A percentile compares a stretch with the other conserved stretches of the same genome.
phyloP scores from a whole-genome alignment of 2,797 vertebrate species.

The Nasua narica region DNA sequence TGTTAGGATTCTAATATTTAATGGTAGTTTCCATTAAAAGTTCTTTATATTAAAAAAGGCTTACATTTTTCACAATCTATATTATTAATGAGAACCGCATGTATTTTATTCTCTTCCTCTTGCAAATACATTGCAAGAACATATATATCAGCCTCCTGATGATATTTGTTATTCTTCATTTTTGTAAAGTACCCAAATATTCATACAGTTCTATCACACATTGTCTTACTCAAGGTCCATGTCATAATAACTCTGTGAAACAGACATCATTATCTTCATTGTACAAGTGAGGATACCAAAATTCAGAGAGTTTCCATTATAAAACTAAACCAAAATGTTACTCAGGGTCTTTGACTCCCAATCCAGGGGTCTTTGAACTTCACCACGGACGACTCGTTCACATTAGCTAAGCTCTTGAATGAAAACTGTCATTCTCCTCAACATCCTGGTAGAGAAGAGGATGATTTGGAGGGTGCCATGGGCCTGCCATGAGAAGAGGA shows the following conservation, averaged over 20 bases:
- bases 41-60: conserved; percentile 43
- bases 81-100: background rate
- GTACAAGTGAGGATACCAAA: background rate
- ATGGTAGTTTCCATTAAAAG: background rate
- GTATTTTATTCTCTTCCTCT: conserved; percentile 4
- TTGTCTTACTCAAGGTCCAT: background rate
- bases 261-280: background rate
- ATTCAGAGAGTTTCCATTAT: background rate
- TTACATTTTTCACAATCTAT: conserved; percentile 20
- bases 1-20: background rate
- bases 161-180: background rate
- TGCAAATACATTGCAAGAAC: conserved; percentile 7
- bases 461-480: background rate
- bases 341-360: background rate
- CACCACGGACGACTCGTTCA: accelerated
- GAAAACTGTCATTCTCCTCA: background rate
- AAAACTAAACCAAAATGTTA: background rate
- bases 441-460: background rate
- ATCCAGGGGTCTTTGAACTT: background rate
- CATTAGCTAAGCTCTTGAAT: background rate
- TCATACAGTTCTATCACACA: background rate
- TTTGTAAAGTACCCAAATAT: background rate
- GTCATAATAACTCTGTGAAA: background rate
- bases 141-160: background rate
- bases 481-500: background rate